Conservation (phyloP, 2,888 invertebrate genomes). For the Junonia oenone region DNA sequence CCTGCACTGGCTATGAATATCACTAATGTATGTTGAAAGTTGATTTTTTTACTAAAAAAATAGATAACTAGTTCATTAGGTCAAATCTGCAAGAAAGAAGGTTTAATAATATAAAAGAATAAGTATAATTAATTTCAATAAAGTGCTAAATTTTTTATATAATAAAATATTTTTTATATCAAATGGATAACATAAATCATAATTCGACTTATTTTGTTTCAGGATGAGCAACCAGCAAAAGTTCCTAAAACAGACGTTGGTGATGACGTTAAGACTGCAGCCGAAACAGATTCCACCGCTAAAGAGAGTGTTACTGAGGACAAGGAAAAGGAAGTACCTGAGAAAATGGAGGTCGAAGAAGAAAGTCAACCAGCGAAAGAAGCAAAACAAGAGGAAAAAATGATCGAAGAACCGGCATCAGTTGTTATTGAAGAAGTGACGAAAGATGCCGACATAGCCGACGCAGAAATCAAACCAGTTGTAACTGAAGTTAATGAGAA, state of each 20-base stretch:
- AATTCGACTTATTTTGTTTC: slow-evolving; percentile 30
- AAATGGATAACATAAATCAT: not conserved
- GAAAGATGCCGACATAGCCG: slow-evolving; percentile 34
- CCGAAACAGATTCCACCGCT: slow-evolving; percentile 33
- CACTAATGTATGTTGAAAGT: no score
- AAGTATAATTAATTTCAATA: no score
- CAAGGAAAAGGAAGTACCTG: slow-evolving; percentile 34
- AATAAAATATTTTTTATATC: no score
- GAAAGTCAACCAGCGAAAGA: slow-evolving; percentile 27
- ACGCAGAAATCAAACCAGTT: not conserved
- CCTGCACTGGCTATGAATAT: no score
- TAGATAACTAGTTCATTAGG: no score
- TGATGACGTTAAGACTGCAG: slow-evolving; percentile 43
- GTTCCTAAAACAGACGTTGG: slow-evolving; percentile 71
- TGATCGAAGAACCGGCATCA: slow-evolving; percentile 20
- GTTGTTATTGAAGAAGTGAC: slow-evolving; percentile 35
- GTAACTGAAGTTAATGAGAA: no score
- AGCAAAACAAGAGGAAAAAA: slow-evolving; percentile 27
- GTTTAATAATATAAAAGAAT: no score
- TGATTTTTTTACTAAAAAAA: no score
- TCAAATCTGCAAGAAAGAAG: no score
- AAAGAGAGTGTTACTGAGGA: slow-evolving; percentile 19
- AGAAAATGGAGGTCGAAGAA: slow-evolving; percentile 55
- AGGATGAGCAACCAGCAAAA: slow-evolving; percentile 72
- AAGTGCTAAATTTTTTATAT: no score